These are phyloP conservation scores for Seira ritae DNA, from an alignment of 2,888 invertebrate species.

Conservation along the genomic window DNA sequence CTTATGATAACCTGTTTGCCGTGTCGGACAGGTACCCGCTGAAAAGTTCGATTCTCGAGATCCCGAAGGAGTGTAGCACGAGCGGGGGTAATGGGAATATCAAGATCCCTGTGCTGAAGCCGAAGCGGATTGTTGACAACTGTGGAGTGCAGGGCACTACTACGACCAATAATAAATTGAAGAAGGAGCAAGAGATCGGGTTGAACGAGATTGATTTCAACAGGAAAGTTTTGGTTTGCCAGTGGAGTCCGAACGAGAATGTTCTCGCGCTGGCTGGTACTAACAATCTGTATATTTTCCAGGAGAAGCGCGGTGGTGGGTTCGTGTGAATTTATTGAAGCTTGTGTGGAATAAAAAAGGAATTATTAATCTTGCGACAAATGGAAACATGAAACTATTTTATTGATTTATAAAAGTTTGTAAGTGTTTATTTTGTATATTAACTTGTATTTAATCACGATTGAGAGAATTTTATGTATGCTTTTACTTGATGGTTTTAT, in stretches of 20 bases:
- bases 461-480: no score
- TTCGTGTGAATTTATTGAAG: no score
- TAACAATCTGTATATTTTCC: conserved; percentile 27
- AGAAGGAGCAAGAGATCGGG: background rate
- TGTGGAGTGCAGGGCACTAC: background rate
- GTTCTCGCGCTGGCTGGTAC: background rate
- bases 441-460: no score
- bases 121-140: background rate
- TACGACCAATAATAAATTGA: background rate
- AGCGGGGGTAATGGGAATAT: background rate
- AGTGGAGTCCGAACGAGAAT: conserved; percentile 37
- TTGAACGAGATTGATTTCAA: conserved; percentile 11
- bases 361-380: no score
- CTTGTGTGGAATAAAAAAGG: no score
- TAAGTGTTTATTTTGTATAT: no score
- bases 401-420: no score
- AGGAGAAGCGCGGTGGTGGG: conserved; percentile 1
- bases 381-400: no score
- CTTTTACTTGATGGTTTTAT: no score
- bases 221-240: conserved; percentile 1
- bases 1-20: conserved; percentile 23
- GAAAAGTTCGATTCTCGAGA: background rate
- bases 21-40: background rate
- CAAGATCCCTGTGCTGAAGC: background rate
- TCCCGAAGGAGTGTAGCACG: background rate